Percentiles rank a stretch among this genome's conserved stretches.
Conservation (phyloP, 1,140 invertebrate species). For the Bombus impatiens region DNA sequence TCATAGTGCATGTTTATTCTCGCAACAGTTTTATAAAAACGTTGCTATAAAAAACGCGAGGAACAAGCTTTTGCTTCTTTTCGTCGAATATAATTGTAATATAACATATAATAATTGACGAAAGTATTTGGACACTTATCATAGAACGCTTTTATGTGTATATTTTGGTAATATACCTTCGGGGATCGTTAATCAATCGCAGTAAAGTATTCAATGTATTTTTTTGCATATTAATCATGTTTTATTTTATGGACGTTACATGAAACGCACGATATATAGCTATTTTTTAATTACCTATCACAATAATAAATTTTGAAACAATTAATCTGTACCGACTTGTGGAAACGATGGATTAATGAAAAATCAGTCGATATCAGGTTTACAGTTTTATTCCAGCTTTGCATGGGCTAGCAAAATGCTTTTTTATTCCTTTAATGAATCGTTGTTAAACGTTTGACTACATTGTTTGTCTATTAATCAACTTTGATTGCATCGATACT, state of each 20-base stretch:
- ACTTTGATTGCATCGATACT: not conserved
- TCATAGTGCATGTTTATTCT: conserved; percentile 21
- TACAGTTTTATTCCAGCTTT: not conserved
- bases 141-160: not conserved
- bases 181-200: not conserved
- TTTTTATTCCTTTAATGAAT: conserved; percentile 15
- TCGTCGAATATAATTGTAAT: not conserved
- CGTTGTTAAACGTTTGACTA: not conserved
- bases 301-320: not conserved
- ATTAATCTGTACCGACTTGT: not conserved
- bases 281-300: not conserved
- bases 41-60: too few relatives aligned
- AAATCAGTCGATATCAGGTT: not conserved
- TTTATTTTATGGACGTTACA: not conserved
- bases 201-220: not conserved
- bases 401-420: not conserved
- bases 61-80: too few relatives aligned
- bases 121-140: not conserved
- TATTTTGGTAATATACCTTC: not conserved
- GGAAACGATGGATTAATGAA: not conserved
- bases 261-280: not conserved
- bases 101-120: too few relatives aligned
- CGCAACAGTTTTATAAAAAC: conserved; percentile 19
- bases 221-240: not conserved
- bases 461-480: not conserved